Percentiles rank a stretch among this genome's conserved stretches.
Evolutionary conservation across 2,888 invertebrate species (phyloP).

Genomic region (Gordius sp.): DNA sequence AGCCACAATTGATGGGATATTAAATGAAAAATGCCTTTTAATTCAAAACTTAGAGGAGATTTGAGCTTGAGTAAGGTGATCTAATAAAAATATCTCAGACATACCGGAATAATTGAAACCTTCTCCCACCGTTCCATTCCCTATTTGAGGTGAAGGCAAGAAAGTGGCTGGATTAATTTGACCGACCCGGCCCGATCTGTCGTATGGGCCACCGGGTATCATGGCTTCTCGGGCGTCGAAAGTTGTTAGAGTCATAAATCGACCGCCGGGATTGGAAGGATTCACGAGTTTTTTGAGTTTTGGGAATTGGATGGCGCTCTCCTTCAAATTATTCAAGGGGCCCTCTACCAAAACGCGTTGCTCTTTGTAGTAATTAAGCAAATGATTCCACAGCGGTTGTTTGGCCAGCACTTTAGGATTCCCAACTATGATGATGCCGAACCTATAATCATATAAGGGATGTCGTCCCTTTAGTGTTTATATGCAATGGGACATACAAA

Average conservation of each 20-base stretch:
- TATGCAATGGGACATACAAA: no score
- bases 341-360: slow-evolving; percentile 87
- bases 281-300: slow-evolving; percentile 86
- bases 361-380: slow-evolving; percentile 85
- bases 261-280: slow-evolving; percentile 48
- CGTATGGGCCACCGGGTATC: slow-evolving; percentile 68
- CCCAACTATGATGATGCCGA: slow-evolving; percentile 86
- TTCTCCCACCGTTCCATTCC: no score
- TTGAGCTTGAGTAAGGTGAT: no score
- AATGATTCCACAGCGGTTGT: slow-evolving; percentile 90
- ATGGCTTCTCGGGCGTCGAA: slow-evolving; percentile 82
- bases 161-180: neutral
- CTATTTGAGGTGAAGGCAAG: no score
- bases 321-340: slow-evolving; percentile 77
- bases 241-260: slow-evolving; percentile 88
- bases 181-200: neutral
- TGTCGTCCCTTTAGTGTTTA: no score
- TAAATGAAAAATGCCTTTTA: no score
- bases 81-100: no score
- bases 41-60: no score
- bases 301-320: slow-evolving; percentile 78
- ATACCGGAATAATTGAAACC: no score
- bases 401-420: slow-evolving; percentile 90
- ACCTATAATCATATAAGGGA: slow-evolving; percentile 30
- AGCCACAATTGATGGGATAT: no score